These are phyloP conservation scores for Chiropotes sagulatus DNA, from an alignment of 2,797 vertebrate genomes.

Conservation along the genomic window DNA sequence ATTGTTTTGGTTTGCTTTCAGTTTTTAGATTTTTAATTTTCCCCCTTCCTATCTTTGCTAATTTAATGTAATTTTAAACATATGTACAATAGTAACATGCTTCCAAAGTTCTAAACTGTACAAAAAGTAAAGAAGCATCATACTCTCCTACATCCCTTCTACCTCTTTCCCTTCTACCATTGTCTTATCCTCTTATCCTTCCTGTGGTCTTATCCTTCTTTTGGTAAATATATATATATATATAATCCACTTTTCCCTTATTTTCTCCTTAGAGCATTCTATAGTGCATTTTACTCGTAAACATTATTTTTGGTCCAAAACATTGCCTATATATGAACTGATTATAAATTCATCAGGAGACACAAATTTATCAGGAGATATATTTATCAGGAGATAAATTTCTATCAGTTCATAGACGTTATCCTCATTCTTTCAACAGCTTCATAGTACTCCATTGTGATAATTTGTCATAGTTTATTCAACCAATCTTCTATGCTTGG, in stretches of 20 bases:
- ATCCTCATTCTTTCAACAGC: neutral
- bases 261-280: neutral
- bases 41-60: neutral
- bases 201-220: neutral
- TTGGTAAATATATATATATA: neutral
- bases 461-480: neutral
- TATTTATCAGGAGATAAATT: neutral
- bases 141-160: neutral
- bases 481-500: neutral
- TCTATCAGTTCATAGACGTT: neutral
- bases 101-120: constrained; percentile 16
- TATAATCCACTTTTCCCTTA: neutral
- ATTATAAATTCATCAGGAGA: too few species aligned
- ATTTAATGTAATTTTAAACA: neutral
- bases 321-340: neutral
- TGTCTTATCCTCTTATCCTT: too few species aligned
- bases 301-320: neutral
- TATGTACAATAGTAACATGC: neutral
- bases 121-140: neutral
- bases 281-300: neutral
- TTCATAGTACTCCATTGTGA: neutral
- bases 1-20: neutral
- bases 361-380: too few species aligned
- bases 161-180: neutral
- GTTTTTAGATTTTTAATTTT: neutral